A percentile compares a stretch with the other conserved stretches of the same genome.
phyloP scores from a whole-genome alignment of 2,888 invertebrate species.

The Myopa tessellatipennis region DNA sequence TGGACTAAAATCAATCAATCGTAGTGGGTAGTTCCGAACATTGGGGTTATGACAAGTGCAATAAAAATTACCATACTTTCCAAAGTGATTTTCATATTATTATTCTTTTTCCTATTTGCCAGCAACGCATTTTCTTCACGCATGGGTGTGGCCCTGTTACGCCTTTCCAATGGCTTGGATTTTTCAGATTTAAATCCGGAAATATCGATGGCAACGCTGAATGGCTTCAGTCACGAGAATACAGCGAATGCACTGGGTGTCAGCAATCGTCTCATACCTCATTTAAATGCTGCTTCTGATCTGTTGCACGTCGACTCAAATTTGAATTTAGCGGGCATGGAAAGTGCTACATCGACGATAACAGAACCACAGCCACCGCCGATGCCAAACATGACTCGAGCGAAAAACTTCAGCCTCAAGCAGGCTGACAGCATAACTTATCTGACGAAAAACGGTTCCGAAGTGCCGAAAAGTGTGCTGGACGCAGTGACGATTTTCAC shows the following conservation, averaged over 20 bases:
- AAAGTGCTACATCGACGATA: conserved; percentile 60
- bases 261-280: conserved; percentile 59
- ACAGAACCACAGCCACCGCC: conserved; percentile 61
- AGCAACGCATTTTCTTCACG: conserved; percentile 94
- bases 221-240: conserved; percentile 55
- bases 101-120: conserved; percentile 22
- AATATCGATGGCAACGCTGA: conserved; percentile 50
- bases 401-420: conserved; percentile 59
- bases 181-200: conserved; percentile 71
- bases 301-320: conserved; percentile 79
- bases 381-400: conserved; percentile 60
- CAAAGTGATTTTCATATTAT: neutral
- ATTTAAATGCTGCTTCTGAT: conserved; percentile 61
- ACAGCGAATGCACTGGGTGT: conserved; percentile 61
- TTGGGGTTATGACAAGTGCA: neutral
- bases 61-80: neutral
- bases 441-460: conserved; percentile 72
- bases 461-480: conserved; percentile 75
- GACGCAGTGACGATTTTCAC: conserved; percentile 81
- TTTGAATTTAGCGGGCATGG: conserved; percentile 73
- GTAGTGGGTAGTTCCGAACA: no score
- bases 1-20: neutral
- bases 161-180: conserved; percentile 88
- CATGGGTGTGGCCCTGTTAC: conserved; percentile 88
- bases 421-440: conserved; percentile 69